phyloP scores from a whole-genome alignment of 2,113 vertebrate genomes.

The Tachysurus vachellii region DNA sequence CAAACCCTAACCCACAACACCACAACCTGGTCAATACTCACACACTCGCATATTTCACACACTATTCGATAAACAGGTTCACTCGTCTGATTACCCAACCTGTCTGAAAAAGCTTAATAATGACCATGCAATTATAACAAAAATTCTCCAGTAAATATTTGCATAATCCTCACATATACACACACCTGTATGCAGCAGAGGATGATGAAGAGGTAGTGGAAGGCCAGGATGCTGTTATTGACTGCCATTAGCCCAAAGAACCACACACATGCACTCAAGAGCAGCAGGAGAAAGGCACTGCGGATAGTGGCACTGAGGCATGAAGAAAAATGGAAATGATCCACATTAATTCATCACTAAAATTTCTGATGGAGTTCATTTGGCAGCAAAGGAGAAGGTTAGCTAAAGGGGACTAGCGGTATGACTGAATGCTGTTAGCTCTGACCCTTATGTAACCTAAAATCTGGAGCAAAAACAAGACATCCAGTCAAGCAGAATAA shows the following conservation, averaged over 20 bases:
- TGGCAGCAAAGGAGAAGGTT: constrained; percentile 15
- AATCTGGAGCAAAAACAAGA: constrained; percentile 24
- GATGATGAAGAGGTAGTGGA: constrained; percentile 95
- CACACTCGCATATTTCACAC: background rate
- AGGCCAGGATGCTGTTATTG: constrained; percentile 96
- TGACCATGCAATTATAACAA: background rate
- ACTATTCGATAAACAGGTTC: background rate
- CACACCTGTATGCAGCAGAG: constrained; percentile 93
- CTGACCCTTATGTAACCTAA: background rate
- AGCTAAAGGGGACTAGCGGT: constrained; percentile 22
- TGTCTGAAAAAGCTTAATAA: background rate
- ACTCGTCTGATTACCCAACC: background rate
- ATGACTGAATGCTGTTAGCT: constrained; percentile 19
- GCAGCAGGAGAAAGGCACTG: constrained; percentile 90
- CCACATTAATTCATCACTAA: constrained; percentile 26
- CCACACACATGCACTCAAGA: constrained; percentile 93
- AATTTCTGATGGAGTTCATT: constrained; percentile 13
- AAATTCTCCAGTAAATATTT: background rate
- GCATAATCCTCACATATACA: background rate
- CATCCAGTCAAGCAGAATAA: constrained; percentile 14
- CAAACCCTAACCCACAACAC: constrained; percentile 77
- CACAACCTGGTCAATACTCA: constrained; percentile 28
- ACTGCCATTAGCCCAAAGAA: constrained; percentile 97
- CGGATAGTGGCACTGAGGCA: constrained; percentile 83
- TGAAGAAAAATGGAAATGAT: constrained; percentile 28